A percentile compares a stretch with the other conserved stretches of the same genome.
Conservation (phyloP, 2,888 invertebrate genomes). For the Coleophora flavipennella region DNA sequence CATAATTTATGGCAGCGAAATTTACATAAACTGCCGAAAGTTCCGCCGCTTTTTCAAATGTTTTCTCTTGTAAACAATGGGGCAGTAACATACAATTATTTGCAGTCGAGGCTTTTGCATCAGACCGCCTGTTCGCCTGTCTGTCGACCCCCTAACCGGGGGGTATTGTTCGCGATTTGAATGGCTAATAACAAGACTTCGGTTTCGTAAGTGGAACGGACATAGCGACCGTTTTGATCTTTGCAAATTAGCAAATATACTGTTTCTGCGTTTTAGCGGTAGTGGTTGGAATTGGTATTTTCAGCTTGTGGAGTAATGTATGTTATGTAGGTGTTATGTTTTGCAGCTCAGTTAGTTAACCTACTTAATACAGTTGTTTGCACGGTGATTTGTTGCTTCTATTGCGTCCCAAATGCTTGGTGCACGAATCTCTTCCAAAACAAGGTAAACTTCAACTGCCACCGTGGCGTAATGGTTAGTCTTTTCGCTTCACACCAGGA, state of each 20-base stretch:
- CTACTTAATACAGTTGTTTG: too few species aligned
- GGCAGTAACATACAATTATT: constrained; percentile 39
- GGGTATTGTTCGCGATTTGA: constrained; percentile 55
- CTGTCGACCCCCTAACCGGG: constrained; percentile 46
- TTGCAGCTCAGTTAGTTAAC: too few species aligned
- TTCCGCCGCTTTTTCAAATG: constrained; percentile 27
- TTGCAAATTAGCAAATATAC: neutral
- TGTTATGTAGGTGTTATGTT: too few species aligned
- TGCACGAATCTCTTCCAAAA: too few species aligned
- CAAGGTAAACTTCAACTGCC: too few species aligned
- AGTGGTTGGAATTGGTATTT: too few species aligned
- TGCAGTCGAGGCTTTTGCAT: constrained; percentile 51
- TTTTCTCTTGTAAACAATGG: constrained; percentile 46
- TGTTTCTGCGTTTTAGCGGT: too few species aligned
- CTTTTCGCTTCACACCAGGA: too few species aligned
- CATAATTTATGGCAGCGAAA: neutral
- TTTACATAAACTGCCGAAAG: constrained; percentile 8
- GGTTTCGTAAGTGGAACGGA: constrained; percentile 39
- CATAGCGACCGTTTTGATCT: constrained; percentile 15
- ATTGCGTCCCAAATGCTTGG: too few species aligned
- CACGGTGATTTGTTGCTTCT: too few species aligned
- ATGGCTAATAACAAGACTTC: constrained; percentile 54
- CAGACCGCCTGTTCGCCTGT: constrained; percentile 31
- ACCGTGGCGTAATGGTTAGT: too few species aligned
- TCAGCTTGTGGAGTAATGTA: too few species aligned